Percentiles rank a stretch among this genome's conserved stretches.
Evolutionary conservation across 2,797 vertebrate species (phyloP).

Genomic region (Melopsittacus undulatus): DNA sequence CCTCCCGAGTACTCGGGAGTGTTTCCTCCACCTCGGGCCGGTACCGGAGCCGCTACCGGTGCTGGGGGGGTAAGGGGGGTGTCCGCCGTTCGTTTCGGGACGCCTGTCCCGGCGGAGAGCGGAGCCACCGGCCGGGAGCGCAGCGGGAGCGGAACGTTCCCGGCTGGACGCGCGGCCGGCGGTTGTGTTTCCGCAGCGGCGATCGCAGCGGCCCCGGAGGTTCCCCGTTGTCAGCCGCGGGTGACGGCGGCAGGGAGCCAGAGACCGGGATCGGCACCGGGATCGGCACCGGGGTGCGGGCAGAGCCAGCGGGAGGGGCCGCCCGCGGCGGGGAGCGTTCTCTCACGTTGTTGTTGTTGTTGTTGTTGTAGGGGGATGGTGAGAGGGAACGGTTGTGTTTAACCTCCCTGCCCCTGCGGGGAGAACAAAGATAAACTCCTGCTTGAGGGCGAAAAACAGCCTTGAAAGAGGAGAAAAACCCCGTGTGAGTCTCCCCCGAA

Average conservation of each 20-base stretch:
- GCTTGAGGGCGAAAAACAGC: too few relatives aligned
- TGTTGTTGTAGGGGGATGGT: background rate
- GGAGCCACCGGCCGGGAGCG: background rate
- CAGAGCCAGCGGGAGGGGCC: background rate
- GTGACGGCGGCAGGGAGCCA: background rate
- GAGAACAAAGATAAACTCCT: background rate
- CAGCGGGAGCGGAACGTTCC: background rate
- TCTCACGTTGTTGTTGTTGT: background rate
- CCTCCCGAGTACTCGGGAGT: background rate
- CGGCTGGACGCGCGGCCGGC: background rate
- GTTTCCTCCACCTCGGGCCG: background rate
- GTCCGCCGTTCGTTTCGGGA: background rate
- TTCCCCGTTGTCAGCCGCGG: background rate
- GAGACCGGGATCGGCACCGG: background rate
- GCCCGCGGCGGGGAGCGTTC: background rate
- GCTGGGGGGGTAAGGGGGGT: too few relatives aligned
- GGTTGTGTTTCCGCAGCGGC: background rate
- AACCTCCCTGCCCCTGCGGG: background rate
- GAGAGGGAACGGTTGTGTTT: background rate
- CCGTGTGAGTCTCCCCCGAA: background rate
- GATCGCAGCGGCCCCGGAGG: background rate
- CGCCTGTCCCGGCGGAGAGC: background rate
- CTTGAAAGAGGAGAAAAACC: background rate
- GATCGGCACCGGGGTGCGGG: background rate
- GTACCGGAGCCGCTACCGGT: background rate